phyloP scores from a whole-genome alignment of 1,140 invertebrate genomes.

The Drosophila pandora region DNA sequence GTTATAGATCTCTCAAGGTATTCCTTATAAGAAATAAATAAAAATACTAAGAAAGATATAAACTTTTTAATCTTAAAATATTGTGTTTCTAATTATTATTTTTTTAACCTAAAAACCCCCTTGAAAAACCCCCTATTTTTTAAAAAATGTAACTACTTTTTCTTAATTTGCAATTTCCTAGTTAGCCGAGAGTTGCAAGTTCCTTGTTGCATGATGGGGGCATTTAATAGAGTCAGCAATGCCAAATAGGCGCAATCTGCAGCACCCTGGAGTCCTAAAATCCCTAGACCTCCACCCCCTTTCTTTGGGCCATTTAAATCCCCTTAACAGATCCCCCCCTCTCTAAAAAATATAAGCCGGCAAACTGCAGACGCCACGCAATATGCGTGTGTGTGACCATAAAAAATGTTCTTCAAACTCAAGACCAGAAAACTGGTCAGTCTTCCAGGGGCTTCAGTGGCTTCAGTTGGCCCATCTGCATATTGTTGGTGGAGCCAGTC shows the following conservation, averaged over 20 bases:
- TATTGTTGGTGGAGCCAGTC: slow-evolving; percentile 64
- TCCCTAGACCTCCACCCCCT: neutral
- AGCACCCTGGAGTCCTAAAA: neutral
- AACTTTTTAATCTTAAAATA: too few relatives aligned
- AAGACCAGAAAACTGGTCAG: slow-evolving; percentile 22
- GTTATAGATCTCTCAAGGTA: too few relatives aligned
- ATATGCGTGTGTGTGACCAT: slow-evolving; percentile 58
- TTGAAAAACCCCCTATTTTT: neutral
- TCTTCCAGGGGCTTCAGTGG: neutral
- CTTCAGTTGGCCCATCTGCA: slow-evolving; percentile 48
- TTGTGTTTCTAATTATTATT: too few relatives aligned
- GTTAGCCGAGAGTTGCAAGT: neutral
- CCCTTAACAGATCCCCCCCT: neutral
- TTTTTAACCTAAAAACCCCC: neutral
- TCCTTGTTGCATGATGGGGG: slow-evolving; percentile 37
- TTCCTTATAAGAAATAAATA: too few relatives aligned
- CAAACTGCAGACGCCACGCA: slow-evolving; percentile 67
- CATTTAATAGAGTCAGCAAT: slow-evolving; percentile 68
- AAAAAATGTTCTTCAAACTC: slow-evolving; percentile 41
- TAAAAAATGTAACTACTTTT: neutral
- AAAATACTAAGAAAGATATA: too few relatives aligned
- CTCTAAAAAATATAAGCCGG: neutral
- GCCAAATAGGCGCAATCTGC: slow-evolving; percentile 54
- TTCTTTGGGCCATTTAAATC: neutral
- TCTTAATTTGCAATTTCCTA: neutral